phyloP scores from a whole-genome alignment of 1,140 invertebrate species.

The Atopsyche davidsoni region DNA sequence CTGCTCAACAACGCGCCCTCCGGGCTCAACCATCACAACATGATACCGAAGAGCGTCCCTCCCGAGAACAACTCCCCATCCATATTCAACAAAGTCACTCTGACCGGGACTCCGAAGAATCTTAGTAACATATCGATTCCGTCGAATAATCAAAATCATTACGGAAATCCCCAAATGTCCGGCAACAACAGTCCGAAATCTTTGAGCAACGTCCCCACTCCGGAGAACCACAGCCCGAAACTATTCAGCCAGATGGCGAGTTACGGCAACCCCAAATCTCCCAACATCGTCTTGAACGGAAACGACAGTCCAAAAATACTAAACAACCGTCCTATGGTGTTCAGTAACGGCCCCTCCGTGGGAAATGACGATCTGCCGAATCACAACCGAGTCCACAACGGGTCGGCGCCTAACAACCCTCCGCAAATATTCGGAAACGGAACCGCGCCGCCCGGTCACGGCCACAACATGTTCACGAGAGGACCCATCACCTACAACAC shows the following conservation, averaged over 20 bases:
- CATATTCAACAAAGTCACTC: no score
- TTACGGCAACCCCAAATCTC: no score
- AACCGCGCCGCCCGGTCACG: neutral
- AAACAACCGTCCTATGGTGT: neutral
- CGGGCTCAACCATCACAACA: slow-evolving; percentile 24
- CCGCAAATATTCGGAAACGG: no score
- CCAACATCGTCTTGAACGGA: no score
- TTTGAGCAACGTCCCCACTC: slow-evolving; percentile 2
- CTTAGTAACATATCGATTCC: neutral
- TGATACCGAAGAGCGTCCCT: neutral
- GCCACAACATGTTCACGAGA: slow-evolving; percentile 2
- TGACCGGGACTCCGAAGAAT: no score
- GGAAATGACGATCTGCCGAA: no score
- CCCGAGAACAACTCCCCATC: neutral
- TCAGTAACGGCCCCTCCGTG: neutral
- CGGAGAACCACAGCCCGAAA: neutral
- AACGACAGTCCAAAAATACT: neutral
- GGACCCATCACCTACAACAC: neutral
- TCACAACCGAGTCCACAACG: no score
- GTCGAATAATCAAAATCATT: neutral
- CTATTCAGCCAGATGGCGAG: no score
- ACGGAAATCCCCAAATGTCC: neutral
- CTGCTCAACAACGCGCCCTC: slow-evolving; percentile 6
- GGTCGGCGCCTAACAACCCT: no score
- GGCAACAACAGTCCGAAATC: slow-evolving; percentile 2